Percentiles rank a stretch among this genome's conserved stretches.
These are phyloP conservation scores for Ashinkailepas kermadecensis DNA, from an alignment of 2,888 invertebrate genomes.

Conservation along the genomic window DNA sequence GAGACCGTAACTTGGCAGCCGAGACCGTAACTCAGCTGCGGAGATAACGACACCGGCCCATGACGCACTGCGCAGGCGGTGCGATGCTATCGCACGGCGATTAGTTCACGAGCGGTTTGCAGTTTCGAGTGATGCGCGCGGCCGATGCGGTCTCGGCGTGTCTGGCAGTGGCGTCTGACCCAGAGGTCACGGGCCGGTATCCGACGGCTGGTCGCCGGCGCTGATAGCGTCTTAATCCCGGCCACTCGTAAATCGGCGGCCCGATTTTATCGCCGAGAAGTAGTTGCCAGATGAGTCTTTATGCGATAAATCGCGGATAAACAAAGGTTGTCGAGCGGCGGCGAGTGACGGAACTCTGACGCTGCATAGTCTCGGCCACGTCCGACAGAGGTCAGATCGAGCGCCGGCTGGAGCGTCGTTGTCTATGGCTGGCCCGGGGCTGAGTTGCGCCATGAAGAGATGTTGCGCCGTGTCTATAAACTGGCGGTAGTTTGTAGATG, in stretches of 20 bases:
- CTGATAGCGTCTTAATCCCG: constrained; percentile 1
- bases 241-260: background rate
- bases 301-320: constrained; percentile 12
- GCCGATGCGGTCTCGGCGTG: background rate
- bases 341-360: background rate
- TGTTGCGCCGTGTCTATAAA: background rate
- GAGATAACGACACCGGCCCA: too few species aligned
- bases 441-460: background rate
- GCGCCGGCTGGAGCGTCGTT: background rate
- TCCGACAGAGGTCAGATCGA: background rate
- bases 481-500: background rate
- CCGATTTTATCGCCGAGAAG: constrained; percentile 5
- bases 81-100: background rate
- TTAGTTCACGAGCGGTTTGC: constrained; percentile 11
- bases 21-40: too few species aligned
- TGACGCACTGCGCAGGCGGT: background rate
- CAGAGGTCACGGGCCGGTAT: background rate
- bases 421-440: background rate
- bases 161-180: background rate
- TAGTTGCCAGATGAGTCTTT: constrained; percentile 11
- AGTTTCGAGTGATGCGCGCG: background rate
- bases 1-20: too few species aligned
- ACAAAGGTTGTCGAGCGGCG: background rate
- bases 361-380: background rate
- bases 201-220: background rate